Conservation (phyloP, 2,888 invertebrate species). For the Plebejus anna region DNA sequence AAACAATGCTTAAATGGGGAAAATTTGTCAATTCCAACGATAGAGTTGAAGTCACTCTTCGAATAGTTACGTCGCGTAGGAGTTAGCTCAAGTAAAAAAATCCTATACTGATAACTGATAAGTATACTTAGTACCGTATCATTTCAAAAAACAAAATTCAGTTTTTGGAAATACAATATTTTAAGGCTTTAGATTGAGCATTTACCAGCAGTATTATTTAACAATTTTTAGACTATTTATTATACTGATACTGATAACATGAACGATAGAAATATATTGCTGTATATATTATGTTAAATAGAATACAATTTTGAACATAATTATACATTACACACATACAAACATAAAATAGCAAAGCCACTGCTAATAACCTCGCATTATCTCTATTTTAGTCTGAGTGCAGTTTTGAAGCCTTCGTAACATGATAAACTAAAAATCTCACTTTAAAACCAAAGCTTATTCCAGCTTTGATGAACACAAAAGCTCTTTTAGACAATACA, state of each 20-base stretch:
- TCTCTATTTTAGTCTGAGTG: background rate
- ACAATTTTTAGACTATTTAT: no score
- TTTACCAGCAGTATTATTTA: no score
- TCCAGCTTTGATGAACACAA: constrained; percentile 23
- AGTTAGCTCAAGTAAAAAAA: background rate
- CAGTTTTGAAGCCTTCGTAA: constrained; percentile 12
- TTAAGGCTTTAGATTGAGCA: no score
- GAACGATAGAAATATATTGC: no score
- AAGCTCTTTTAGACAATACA: constrained; percentile 23
- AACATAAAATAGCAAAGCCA: background rate
- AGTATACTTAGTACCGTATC: background rate
- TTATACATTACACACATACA: background rate
- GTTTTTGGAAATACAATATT: no score
- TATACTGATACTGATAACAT: no score
- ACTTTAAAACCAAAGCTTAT: constrained; percentile 7
- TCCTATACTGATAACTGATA: no score
- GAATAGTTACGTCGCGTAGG: background rate
- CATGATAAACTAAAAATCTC: constrained; percentile 26
- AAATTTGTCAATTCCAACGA: constrained; percentile 57
- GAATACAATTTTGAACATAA: no score
- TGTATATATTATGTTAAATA: no score
- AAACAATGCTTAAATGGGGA: constrained; percentile 60
- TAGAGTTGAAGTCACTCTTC: background rate
- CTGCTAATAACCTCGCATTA: background rate
- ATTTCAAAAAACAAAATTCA: background rate